phyloP scores from a whole-genome alignment of 2,113 vertebrate species.

The Willisornis vidua region DNA sequence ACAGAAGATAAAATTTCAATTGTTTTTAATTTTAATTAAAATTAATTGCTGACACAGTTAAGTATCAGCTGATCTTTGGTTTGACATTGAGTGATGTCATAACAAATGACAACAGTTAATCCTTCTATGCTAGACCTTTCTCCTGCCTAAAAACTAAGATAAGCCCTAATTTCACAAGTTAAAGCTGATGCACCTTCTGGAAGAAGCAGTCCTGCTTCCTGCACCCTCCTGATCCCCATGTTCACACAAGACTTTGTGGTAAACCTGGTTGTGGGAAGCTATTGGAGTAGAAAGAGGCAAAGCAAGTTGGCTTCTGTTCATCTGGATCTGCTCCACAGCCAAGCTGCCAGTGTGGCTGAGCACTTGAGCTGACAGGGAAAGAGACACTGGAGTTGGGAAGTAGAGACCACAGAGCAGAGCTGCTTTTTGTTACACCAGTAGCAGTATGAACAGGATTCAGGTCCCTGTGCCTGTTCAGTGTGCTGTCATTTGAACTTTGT shows the following conservation, averaged over 20 bases:
- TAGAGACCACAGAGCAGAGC: neutral
- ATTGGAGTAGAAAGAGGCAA: neutral
- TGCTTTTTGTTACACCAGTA: neutral
- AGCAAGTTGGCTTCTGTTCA: neutral
- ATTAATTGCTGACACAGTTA: neutral
- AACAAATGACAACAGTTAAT: neutral
- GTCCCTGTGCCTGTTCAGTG: neutral
- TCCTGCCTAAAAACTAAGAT: neutral
- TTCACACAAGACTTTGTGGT: neutral
- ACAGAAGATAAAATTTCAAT: neutral
- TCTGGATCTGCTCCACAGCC: neutral
- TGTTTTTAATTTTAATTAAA: neutral
- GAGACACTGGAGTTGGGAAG: neutral
- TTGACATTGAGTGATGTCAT: neutral
- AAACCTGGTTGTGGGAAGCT: neutral
- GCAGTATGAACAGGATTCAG: neutral
- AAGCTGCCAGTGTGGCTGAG: neutral
- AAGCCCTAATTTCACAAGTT: neutral
- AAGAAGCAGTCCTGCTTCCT: neutral
- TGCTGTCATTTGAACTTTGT: neutral
- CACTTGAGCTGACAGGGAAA: neutral
- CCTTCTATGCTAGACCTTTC: neutral
- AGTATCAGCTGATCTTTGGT: neutral
- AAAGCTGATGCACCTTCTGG: neutral
- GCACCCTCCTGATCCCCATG: neutral